Evolutionary conservation across 2,113 vertebrate species (phyloP).

Genomic region (Leucosticte australis): DNA sequence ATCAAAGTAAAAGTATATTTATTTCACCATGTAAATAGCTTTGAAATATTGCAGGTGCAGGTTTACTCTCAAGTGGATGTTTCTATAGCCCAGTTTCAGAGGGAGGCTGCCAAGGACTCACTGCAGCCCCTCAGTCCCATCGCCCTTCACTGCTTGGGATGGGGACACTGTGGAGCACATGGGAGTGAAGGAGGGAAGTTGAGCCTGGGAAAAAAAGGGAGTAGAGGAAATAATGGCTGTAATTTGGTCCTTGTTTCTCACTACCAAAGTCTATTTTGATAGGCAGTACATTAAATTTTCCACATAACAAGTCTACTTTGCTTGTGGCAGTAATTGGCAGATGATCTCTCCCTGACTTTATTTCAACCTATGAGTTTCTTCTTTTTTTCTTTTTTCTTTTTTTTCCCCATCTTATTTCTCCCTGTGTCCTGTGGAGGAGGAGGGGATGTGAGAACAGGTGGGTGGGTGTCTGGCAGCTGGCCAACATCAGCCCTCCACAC

Average conservation of each 20-base stretch:
- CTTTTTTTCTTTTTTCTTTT: not conserved
- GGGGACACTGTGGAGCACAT: not conserved
- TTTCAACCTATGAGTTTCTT: not conserved
- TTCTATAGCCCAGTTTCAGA: not conserved
- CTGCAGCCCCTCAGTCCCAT: not conserved
- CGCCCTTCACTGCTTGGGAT: no score
- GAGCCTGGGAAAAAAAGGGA: not conserved
- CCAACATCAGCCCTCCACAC: not conserved
- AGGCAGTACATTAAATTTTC: not conserved
- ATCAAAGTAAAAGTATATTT: not conserved
- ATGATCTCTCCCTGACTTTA: not conserved
- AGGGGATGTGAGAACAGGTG: not conserved
- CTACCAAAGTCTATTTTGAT: not conserved
- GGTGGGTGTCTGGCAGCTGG: no score
- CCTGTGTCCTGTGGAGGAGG: not conserved
- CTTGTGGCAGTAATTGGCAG: not conserved
- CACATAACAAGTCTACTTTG: not conserved
- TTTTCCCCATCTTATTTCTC: not conserved
- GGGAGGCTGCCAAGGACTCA: not conserved
- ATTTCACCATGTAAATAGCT: not conserved
- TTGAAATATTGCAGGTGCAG: not conserved
- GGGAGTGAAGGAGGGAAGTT: not conserved
- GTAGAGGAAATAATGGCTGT: fast-evolving
- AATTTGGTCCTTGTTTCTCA: not conserved
- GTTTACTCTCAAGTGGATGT: not conserved